phyloP scores from a whole-genome alignment of 2,888 invertebrate genomes.

The Chymomyza amoena region DNA sequence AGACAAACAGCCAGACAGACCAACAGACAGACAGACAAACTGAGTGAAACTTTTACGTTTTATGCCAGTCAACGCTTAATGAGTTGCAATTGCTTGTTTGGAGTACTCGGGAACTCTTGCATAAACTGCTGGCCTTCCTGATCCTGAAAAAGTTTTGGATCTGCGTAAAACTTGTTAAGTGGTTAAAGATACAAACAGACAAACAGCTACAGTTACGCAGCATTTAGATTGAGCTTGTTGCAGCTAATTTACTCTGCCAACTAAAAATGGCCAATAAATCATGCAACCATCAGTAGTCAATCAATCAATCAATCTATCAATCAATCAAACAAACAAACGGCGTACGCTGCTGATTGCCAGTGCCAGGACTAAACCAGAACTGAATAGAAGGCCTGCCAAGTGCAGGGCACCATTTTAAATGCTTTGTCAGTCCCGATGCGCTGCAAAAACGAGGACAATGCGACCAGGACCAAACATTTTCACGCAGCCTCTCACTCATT shows the following conservation, averaged over 20 bases:
- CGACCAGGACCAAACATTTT: not conserved
- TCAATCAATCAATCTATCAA: constrained; percentile 15
- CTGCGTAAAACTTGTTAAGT: constrained; percentile 57
- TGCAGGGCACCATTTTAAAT: constrained; percentile 41
- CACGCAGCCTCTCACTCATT: not conserved
- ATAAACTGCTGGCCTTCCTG: too few relatives aligned
- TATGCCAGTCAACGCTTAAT: constrained; percentile 59
- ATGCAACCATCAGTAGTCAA: constrained; percentile 63
- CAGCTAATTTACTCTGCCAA: constrained; percentile 56
- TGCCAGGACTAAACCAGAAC: not conserved
- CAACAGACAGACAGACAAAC: constrained; percentile 15
- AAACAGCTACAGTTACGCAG: constrained; percentile 27
- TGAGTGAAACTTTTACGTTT: constrained; percentile 43
- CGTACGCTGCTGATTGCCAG: not conserved
- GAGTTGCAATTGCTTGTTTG: constrained; percentile 67
- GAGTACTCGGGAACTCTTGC: constrained; percentile 8
- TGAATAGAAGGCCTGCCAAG: constrained; percentile 3
- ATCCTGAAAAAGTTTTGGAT: constrained; percentile 47
- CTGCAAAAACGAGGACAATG: not conserved
- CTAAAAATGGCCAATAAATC: constrained; percentile 66
- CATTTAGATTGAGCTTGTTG: constrained; percentile 54
- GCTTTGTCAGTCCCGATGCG: constrained; percentile 31
- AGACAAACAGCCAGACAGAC: constrained; percentile 5
- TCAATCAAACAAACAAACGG: constrained; percentile 4
- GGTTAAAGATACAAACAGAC: constrained; percentile 52